Evolutionary conservation across 2,113 vertebrate genomes (phyloP).

Genomic region (Rhinolophus sinicus): DNA sequence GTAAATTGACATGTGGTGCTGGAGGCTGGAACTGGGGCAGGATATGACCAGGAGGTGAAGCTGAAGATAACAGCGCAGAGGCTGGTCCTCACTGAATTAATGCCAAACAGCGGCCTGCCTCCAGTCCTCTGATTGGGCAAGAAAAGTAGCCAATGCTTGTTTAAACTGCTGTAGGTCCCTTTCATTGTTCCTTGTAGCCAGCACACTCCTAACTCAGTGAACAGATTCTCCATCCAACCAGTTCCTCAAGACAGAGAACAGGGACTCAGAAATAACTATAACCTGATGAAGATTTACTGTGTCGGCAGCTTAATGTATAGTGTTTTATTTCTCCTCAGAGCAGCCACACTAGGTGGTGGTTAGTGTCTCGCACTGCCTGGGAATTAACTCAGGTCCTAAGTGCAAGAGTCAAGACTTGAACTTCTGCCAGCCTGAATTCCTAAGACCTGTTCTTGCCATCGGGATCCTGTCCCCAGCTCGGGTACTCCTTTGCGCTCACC

Average conservation of each 20-base stretch:
- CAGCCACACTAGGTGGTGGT: background rate
- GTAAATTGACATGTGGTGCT: background rate
- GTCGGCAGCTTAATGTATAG: background rate
- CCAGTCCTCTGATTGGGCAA: background rate
- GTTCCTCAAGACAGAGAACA: background rate
- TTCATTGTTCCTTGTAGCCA: background rate
- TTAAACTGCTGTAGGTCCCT: background rate
- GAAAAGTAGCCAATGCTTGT: background rate
- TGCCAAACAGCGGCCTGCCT: background rate
- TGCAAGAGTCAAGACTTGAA: background rate
- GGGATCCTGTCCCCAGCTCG: background rate
- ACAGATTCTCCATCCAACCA: background rate
- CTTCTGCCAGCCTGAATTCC: background rate
- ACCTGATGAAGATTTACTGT: background rate
- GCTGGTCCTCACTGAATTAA: background rate
- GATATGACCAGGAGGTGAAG: background rate
- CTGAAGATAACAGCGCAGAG: background rate
- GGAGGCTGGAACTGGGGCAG: background rate
- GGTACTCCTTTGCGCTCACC: background rate
- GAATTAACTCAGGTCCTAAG: background rate
- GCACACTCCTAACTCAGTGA: background rate
- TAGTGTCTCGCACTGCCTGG: background rate
- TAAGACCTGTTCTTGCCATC: background rate
- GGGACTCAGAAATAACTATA: background rate
- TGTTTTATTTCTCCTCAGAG: background rate